Conservation (phyloP, 2,113 vertebrate species). For the Lasiurus borealis region DNA sequence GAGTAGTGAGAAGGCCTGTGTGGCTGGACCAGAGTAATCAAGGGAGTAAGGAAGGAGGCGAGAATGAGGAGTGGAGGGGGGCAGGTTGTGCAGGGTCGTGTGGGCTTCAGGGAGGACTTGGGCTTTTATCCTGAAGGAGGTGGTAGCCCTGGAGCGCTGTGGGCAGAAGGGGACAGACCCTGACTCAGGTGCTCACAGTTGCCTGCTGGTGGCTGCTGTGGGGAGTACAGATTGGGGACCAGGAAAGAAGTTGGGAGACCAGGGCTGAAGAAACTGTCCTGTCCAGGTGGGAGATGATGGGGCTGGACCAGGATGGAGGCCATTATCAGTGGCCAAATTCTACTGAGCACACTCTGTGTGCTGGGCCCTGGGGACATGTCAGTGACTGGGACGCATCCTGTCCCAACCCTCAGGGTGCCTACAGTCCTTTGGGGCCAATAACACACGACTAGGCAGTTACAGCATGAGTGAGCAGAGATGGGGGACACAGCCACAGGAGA, state of each 20-base stretch:
- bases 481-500: neutral
- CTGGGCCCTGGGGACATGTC: neutral
- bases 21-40: neutral
- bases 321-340: neutral
- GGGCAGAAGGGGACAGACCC: neutral
- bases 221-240: neutral
- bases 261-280: neutral
- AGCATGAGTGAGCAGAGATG: neutral
- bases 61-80: neutral
- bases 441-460: neutral
- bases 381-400: neutral
- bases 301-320: neutral
- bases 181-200: neutral
- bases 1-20: neutral
- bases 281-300: neutral
- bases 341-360: neutral
- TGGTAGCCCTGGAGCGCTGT: neutral
- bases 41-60: neutral
- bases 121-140: neutral
- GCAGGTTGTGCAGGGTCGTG: no score
- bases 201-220: neutral
- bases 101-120: neutral
- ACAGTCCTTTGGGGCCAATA: neutral
- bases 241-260: neutral
- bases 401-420: neutral